Evolutionary conservation across 2,888 invertebrate genomes (phyloP), one percentile per base, ranked within the genome.

Genomic region (Anorthoa munda): DNA sequence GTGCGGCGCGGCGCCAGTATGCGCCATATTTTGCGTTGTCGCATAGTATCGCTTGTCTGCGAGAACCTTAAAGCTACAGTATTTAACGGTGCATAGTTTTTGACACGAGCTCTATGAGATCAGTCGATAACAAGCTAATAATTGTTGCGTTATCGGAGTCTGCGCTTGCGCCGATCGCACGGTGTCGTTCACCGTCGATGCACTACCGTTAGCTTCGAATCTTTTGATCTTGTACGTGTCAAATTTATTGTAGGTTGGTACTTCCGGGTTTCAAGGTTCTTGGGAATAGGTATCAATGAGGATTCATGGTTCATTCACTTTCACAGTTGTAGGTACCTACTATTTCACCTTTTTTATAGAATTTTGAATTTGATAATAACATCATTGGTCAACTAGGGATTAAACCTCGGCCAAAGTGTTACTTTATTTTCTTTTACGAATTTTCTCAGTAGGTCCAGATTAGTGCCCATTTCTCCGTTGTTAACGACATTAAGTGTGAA

Each of bases 141-240:
- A 88, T 86, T 88, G 87, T 88, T 89, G 84, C 77, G 83, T 83
- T 91, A 91, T 90, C 87, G 86, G 74, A 84, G 83, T 82, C 82
- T 87, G 87, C 86, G 85, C 82, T 72, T 63, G 79, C 74, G 85
- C 69, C 83, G 89, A 87, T 92, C 91, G 89, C 93, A 91, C 92
- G 92, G 92, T 91, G 93, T 92, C 92, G 89, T 93, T 94, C 91
- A 92, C 92, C 91, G 91, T 80, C 81, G 81, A 74, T 72, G 68
- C 77, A 72, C 81, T 86, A 91, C 90, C 90, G 91, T 91, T 92
- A 93, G 82, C 77, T 80, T 87, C 66, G 26, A 72, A 84, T 84
- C 75, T 81, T 81, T 84, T 85, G 77, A 87, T 87, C 87, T 86
- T 84, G 81, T 78, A 79, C 75, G 77, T 82, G 84, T 88, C 88